phyloP scores from a whole-genome alignment of 1,140 invertebrate genomes.

The Archegozetes longisetosus region DNA sequence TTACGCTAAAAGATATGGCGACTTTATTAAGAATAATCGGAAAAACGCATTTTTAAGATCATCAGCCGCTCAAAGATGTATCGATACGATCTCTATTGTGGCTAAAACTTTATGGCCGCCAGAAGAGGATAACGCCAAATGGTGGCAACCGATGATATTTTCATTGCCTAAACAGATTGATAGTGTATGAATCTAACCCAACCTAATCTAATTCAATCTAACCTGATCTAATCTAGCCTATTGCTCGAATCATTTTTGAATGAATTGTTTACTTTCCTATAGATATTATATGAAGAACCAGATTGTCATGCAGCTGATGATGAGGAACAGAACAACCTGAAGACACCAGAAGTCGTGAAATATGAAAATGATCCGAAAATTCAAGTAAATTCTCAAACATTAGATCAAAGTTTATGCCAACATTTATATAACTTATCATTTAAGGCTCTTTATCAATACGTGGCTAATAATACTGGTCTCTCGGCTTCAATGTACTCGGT shows the following conservation, averaged over 20 bases:
- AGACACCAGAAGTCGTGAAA: neutral
- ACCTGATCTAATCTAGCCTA: too few species aligned
- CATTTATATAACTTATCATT: neutral
- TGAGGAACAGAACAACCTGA: neutral
- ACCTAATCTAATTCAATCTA: too few species aligned
- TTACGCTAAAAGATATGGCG: neutral
- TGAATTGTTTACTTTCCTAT: too few species aligned
- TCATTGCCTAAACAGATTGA: conserved; percentile 6
- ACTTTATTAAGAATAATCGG: neutral
- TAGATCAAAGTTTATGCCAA: neutral
- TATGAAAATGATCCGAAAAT: conserved; percentile 2
- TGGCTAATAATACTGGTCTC: conserved; percentile 5
- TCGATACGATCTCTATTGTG: neutral
- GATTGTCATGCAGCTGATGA: neutral
- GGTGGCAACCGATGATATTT: neutral
- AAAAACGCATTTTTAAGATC: neutral
- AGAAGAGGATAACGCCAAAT: neutral
- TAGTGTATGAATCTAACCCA: neutral
- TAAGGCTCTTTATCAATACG: neutral
- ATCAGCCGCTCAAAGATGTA: conserved; percentile 1
- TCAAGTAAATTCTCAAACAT: neutral
- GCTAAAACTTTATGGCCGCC: conserved; percentile 2
- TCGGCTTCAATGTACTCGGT: neutral
- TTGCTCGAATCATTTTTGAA: too few species aligned
- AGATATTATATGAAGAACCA: conserved; percentile 4